These are phyloP conservation scores for Arothron firmamentum DNA, from an alignment of 2,113 vertebrate genomes.

Conservation along the genomic window DNA sequence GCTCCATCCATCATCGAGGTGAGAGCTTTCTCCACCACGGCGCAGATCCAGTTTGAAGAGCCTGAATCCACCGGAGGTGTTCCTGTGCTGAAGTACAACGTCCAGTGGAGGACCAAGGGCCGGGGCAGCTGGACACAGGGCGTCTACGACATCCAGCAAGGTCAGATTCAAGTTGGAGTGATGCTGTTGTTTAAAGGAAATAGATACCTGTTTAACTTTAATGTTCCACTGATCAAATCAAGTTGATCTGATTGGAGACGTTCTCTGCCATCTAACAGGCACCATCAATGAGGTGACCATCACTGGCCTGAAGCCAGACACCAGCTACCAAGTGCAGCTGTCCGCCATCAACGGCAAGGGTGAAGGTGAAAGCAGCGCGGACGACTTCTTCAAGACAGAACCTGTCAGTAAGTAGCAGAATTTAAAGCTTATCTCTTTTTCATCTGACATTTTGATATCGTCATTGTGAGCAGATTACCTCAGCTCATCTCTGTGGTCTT, in stretches of 20 bases:
- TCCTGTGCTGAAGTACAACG: constrained; percentile 88
- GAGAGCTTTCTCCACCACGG: constrained; percentile 91
- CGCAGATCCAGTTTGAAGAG: constrained; percentile 86
- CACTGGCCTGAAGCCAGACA: constrained; percentile 86
- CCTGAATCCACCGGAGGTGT: constrained; percentile 92
- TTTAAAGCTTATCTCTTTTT: constrained; percentile 7
- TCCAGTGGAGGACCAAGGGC: constrained; percentile 79
- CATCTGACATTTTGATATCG: constrained; percentile 1
- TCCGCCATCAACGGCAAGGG: constrained; percentile 96
- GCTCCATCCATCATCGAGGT: constrained; percentile 84
- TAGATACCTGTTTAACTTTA: constrained; percentile 10
- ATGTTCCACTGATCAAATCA: constrained; percentile 36
- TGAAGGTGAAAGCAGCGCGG: constrained; percentile 82
- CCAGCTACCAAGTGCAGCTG: constrained; percentile 83
- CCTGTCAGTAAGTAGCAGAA: constrained; percentile 90
- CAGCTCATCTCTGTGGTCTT: not conserved
- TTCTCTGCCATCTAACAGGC: constrained; percentile 48
- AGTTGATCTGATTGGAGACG: constrained; percentile 19
- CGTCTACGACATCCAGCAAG: constrained; percentile 82
- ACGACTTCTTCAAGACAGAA: constrained; percentile 85
- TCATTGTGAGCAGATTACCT: constrained; percentile 6
- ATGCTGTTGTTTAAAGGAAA: not conserved
- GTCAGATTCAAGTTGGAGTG: constrained; percentile 61
- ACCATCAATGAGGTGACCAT: constrained; percentile 76
- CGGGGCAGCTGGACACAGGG: constrained; percentile 78